Evolutionary conservation across 2,888 invertebrate species (phyloP), one percentile per base, ranked within the genome.

Genomic region (Teinopalpus imperialis): DNA sequence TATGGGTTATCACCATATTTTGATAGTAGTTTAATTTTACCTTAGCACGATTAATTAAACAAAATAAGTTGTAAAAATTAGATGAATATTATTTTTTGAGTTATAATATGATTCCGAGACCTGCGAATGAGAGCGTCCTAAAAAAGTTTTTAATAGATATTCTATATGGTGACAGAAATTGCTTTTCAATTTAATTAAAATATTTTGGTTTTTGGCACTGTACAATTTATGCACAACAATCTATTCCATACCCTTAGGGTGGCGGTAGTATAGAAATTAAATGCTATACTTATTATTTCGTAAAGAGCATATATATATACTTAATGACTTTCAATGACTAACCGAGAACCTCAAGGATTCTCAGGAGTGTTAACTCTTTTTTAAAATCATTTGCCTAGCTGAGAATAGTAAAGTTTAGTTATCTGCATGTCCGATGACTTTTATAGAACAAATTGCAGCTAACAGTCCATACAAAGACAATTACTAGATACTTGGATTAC

Each of bases 1-100:
- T 86, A 83, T 82, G 81, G 82, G 78, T 82, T 79, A 81, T 83
- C 87, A 87, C 87, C 80, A 79, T 79, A 75, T 81, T 75, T 75
- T 77, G 70, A 75, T 61, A 71, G 77, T 85, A 82, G 80, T 74
- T 71, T 67, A 74, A 63, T 72, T 74, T 80, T 58, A 70, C 79
- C 68, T 72, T 54, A 80, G 83, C 83, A 86, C 85, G 75, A 77
- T 16, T 36, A n/a, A 36, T 9, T 26, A 14, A 37, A 16, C 4
- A 16, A 37, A 39, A 12, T 2, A 7, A 23, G 6, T 21, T n/a
- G n/a, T n/a, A n/a, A n/a, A 12, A 23, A 8, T 7, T 31, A 9
- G 18, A 23, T 23, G 3, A 13, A 35, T 23, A 23, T 35, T 34
- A 20, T 34, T 42, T 8, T 5, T 12, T 27, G 18, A 20, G 26